Evolutionary conservation across 2,888 invertebrate genomes (phyloP).

Genomic region (Drosophila bunnanda): DNA sequence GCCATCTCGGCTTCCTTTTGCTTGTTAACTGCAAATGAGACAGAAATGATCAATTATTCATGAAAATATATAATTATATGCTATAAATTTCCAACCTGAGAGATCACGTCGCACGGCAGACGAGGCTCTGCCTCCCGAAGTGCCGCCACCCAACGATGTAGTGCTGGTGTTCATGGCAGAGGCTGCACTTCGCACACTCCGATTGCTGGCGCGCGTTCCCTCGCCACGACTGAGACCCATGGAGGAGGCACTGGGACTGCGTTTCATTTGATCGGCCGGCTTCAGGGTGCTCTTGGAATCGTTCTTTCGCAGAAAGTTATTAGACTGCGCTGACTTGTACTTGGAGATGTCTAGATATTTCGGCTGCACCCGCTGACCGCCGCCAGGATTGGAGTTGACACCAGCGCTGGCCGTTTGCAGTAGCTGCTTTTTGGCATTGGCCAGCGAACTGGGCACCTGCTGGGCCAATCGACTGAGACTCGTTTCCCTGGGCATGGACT

Average conservation of each 20-base stretch:
- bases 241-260: conserved; percentile 84
- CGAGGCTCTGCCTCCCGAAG: conserved; percentile 62
- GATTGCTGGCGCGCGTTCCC: conserved; percentile 82
- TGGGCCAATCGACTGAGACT: conserved; percentile 84
- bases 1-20: conserved; percentile 93
- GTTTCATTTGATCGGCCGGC: conserved; percentile 78
- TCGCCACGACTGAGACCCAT: conserved; percentile 82
- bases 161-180: conserved; percentile 81
- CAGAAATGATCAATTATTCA: too few species aligned
- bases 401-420: conserved; percentile 81
- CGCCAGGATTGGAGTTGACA: conserved; percentile 5
- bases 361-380: conserved; percentile 82
- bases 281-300: conserved; percentile 85
- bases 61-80: not conserved
- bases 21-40: conserved; percentile 85
- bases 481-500: conserved; percentile 84
- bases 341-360: conserved; percentile 88
- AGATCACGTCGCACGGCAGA: conserved; percentile 81
- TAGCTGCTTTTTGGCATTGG: conserved; percentile 84
- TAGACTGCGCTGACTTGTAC: conserved; percentile 86
- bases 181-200: conserved; percentile 83
- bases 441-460: conserved; percentile 84
- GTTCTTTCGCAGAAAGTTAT: conserved; percentile 86
- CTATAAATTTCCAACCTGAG: conserved; percentile 74
- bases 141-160: conserved; percentile 68